Conservation (phyloP, 2,797 vertebrate genomes). For the Orientallactaga sibirica region DNA sequence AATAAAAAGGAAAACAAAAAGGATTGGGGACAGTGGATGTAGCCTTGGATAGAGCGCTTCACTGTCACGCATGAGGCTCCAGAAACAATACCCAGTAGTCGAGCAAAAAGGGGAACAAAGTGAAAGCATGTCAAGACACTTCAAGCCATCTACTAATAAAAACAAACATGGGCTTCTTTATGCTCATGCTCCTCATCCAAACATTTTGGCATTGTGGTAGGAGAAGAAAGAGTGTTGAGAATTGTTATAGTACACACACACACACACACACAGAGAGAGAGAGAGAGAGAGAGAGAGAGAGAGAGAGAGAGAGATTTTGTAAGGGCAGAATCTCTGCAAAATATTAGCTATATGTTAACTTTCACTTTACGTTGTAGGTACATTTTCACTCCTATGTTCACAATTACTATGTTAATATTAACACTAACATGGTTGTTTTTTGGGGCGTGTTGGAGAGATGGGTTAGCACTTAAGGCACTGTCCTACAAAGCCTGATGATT, state of each 20-base stretch:
- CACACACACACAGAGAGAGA: no score
- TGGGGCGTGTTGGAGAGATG: no score
- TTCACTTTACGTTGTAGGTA: slow-evolving; percentile 43
- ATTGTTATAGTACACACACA: background rate
- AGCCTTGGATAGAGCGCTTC: no score
- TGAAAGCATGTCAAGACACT: background rate
- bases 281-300: background rate
- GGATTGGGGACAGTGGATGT: no score
- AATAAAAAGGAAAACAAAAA: no score
- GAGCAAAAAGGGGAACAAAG: no score
- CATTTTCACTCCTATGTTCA: slow-evolving; percentile 49
- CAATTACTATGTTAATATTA: slow-evolving; percentile 45
- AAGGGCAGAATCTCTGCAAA: background rate
- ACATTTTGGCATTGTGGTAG: background rate
- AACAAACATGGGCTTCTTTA: background rate
- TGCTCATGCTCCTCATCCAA: background rate
- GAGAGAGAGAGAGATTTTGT: background rate
- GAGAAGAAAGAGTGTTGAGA: background rate
- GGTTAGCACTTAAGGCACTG: no score
- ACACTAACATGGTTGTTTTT: background rate
- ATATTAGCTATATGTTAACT: slow-evolving; percentile 24
- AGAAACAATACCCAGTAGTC: no score
- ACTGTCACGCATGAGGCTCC: no score
- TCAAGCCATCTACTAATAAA: slow-evolving; percentile 17
- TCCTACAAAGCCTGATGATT: no score